Base-by-base conservation (phyloP, 2,113 vertebrate species). In the Chrysochloris asiatica region DNA sequence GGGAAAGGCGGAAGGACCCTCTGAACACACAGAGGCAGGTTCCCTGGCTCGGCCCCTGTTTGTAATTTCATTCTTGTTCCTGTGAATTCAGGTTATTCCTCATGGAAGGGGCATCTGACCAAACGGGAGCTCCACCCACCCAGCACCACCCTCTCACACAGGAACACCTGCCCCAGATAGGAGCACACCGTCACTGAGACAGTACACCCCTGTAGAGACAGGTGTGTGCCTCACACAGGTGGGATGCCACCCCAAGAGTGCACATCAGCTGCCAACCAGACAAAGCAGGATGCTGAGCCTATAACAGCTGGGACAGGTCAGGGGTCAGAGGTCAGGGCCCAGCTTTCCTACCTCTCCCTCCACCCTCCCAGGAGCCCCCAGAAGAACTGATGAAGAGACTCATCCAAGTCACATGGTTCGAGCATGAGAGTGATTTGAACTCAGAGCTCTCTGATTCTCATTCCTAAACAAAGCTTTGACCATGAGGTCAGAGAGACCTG, bases 281-380 rank as follows among this genome's bases (percentile, higher is more conserved):
- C n/a, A n/a, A n/a, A n/a, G n/a, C 63, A 65, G 63, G 30, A 65
- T 65, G 13, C 33, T 22, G 30, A 65, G 59, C 59, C 61, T 17
- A 33, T 6, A 19, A 63, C 61, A 26, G 65, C 30, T 67, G 65
- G 16, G 65, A 67, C n/a, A 36, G 65, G n/a, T 67, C 33, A 67
- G 65, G 54, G 28, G 59, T 26, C 59, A 61, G 59, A 8, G 59
- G 16, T n/a, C 43, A 48, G 43, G 63, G 7, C 33, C 2, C 52
- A 24, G 21, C 0, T 16, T 33, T 1, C 52, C 30, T 16, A 0
- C 28, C 38, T 13, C 0, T 1, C 38, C 2, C 0, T 0, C 17
- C 4, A 5, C 41, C 48, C 24, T 33, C 33, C 38, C 2, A 26
- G 47, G 50, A 41, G 0, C 28, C 4, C 2, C 0, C 7, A 14